Base-by-base conservation (phyloP, 2,888 invertebrate species). In the Rhamphomyia laevipes region DNA sequence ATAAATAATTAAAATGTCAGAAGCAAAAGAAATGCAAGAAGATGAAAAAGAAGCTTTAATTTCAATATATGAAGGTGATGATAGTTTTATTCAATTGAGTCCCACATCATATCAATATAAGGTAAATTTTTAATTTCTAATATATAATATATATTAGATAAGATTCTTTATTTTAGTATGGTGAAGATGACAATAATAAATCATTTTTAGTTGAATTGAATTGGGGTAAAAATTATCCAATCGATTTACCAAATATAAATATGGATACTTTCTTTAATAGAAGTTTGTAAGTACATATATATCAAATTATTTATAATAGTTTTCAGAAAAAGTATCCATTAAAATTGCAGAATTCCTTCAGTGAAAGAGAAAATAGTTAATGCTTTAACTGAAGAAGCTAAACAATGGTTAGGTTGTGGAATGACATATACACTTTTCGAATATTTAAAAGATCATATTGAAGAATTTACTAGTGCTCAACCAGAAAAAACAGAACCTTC, bases 341-440 rank as follows among this genome's bases (percentile, higher is more conserved):
- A 6, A 40, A 35, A 49, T 58, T 58, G 50, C 58, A 89, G 89
- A 66, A 63, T 82, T 53, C 73, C 76, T 35, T 63, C 75, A 2
- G 81, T 89, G 1, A 91, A 91, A 69, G 72, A 80, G 43, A 82
- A 80, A 63, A 78, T 92, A 52, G 61, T 77, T 12, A 65, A 73
- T 10, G 73, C 76, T 46, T 68, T 89, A 1, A 72, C 73, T 13
- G 72, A 75, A 12, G 89, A 91, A 68, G 87, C 87, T 0, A 81
- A 86, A 38, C 84, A 86, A 59, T 86, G 86, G 77, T 61, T 91
- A 15, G 94, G 92, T 1, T 85, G 84, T 72, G 91, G 92, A 3
- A 93, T 94, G 92, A 95, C 93, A 0, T 96, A 91, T 64, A 88
- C 92, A 0, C 70, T 96, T 47, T 91, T 96, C 66, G 94, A 96